phyloP scores from a whole-genome alignment of 2,113 vertebrate species.

The Phrynocephalus versicolor region DNA sequence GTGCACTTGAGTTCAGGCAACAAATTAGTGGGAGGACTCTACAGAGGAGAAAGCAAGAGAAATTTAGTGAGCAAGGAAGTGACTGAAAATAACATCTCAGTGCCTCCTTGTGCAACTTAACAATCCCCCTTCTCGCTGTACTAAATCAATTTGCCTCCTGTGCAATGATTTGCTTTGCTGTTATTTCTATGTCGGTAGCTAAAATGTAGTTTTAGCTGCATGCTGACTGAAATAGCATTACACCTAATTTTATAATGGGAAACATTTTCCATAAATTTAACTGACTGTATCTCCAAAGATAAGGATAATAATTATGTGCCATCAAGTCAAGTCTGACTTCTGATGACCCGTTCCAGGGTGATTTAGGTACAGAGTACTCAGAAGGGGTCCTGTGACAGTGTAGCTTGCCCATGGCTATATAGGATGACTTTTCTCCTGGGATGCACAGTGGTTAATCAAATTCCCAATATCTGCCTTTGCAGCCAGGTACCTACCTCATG shows the following conservation, averaged over 20 bases:
- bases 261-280: slow-evolving; percentile 1
- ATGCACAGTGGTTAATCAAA: too few relatives aligned
- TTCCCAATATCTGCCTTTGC: too few relatives aligned
- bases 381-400: too few relatives aligned
- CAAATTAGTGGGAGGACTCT: slow-evolving; percentile 35
- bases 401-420: too few relatives aligned
- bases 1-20: slow-evolving; percentile 62
- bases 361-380: too few relatives aligned
- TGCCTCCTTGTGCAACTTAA: slow-evolving; percentile 45
- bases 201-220: slow-evolving; percentile 6
- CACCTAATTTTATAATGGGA: slow-evolving; percentile 14
- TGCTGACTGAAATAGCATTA: not conserved
- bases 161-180: slow-evolving; percentile 31
- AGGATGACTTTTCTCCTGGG: too few relatives aligned
- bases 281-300: slow-evolving; percentile 24
- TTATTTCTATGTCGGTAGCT: not conserved
- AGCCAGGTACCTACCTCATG: too few relatives aligned
- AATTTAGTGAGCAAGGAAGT: slow-evolving; percentile 53
- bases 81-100: slow-evolving; percentile 59
- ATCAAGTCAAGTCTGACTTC: not conserved
- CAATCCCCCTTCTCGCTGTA: slow-evolving; percentile 43
- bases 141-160: slow-evolving; percentile 30
- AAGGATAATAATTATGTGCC: not conserved
- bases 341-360: too few relatives aligned
- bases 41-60: slow-evolving; percentile 35